Percentiles rank a stretch among this genome's conserved stretches.
Evolutionary conservation across 92 coral and sea anemone species (phyloP).

Genomic region (Siderastrea radians): DNA sequence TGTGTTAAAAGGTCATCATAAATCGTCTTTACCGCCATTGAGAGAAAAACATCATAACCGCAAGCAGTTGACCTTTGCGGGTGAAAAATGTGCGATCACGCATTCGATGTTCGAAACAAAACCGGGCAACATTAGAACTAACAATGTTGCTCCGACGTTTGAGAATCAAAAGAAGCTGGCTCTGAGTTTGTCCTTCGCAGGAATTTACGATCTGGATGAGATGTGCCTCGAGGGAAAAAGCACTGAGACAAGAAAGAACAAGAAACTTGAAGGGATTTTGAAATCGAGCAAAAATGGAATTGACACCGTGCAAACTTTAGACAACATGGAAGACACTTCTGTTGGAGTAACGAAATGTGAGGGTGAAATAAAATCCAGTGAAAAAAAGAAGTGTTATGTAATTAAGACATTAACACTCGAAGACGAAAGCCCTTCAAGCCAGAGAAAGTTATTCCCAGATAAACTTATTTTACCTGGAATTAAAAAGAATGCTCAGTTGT

Average conservation of each 20-base stretch:
- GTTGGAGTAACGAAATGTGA: background rate
- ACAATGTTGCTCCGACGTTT: background rate
- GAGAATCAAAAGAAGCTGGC: constrained; percentile 38
- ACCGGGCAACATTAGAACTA: background rate
- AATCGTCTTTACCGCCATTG: constrained; percentile 34
- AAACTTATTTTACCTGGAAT: constrained; percentile 35
- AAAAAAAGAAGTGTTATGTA: constrained; percentile 5
- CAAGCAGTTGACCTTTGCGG: constrained; percentile 32
- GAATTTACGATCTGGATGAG: constrained; percentile 74
- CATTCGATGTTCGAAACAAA: constrained; percentile 20
- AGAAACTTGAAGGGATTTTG: constrained; percentile 12
- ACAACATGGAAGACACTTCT: background rate
- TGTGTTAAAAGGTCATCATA: background rate
- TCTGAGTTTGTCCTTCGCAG: constrained; percentile 56
- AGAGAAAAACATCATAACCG: background rate
- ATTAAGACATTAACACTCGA: constrained; percentile 35
- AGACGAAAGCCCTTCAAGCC: background rate
- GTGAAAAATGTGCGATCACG: background rate
- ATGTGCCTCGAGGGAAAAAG: constrained; percentile 37
- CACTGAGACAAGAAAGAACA: background rate
- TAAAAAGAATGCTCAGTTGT: background rate
- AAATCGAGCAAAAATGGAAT: background rate
- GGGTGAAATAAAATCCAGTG: background rate
- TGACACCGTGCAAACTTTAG: background rate
- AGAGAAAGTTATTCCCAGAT: background rate